Conservation (phyloP, 2,888 invertebrate genomes). For the Copidosoma aretas region DNA sequence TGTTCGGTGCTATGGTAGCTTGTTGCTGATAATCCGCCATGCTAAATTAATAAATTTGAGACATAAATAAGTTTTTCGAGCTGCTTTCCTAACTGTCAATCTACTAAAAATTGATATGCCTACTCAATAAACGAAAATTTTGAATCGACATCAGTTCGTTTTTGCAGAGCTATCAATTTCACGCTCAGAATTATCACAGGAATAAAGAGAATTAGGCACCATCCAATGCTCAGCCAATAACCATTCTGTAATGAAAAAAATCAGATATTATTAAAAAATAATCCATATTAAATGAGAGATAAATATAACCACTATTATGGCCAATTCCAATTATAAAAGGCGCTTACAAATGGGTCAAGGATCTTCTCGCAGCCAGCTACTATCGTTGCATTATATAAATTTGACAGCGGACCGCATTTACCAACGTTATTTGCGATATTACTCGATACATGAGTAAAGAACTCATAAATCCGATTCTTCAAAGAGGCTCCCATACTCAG, state of each 20-base stretch:
- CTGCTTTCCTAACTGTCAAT: too few species aligned
- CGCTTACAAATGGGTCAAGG: not conserved
- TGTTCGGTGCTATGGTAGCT: too few species aligned
- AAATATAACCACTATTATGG: too few species aligned
- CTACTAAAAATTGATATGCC: too few species aligned
- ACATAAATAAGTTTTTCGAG: too few species aligned
- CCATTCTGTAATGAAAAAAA: not conserved
- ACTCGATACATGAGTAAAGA: not conserved
- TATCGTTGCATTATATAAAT: not conserved
- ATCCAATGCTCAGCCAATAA: not conserved
- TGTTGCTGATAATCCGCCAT: too few species aligned
- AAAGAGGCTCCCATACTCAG: not conserved
- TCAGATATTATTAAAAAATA: too few species aligned
- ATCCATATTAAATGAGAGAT: too few species aligned
- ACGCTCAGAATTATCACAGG: not conserved
- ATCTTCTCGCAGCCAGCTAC: not conserved
- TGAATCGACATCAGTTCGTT: not conserved
- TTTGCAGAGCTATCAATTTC: not conserved
- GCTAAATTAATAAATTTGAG: too few species aligned
- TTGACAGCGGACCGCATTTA: not conserved
- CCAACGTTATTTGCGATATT: not conserved
- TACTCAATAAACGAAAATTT: too few species aligned
- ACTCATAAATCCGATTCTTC: not conserved
- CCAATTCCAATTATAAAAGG: not conserved
- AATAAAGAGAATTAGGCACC: not conserved